Evolutionary conservation across 1,140 invertebrate species (phyloP), one percentile per base, ranked within the genome.

Genomic region (Drosophila sulfurigaster): DNA sequence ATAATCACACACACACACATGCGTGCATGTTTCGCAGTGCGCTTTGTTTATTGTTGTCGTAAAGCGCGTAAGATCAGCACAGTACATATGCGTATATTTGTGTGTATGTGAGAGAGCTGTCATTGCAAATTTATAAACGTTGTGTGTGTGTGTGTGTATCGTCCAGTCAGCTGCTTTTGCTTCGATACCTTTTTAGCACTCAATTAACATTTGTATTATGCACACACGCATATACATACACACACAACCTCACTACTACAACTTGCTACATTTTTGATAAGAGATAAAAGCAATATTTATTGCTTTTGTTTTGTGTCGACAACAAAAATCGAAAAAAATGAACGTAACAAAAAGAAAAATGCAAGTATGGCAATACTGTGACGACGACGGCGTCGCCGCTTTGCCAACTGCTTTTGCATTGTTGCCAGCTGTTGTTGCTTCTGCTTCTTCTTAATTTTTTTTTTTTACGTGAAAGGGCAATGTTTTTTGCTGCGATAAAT

Each of bases 221-320:
- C 5, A 49, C 49, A 20, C 10, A 72, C 28, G 10, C 10, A 52
- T 43, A 25, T 49, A 35, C 16, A 49, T 25, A 46, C 48, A 41
- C 32, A 52, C 51, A 43, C 32, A 25, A 25, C 20, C 20, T 25
- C 20, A 25, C 35, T 38, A 3, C 59, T 51, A 56, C 63, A 41
- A 67, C 48, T 78, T 74, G 49, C 46, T 38, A 32, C 49, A 57
- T 45, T 16, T 62, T 82, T 68, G 76, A 38, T 83, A 82, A 80
- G 66, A 76, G 38, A 78, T 73, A 51, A 52, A 66, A 49, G 32
- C 46, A 38, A 51, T 13, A 28, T 46, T 45, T 57, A 16, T 56
- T 48, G 51, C 10, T 48, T 51, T 60, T 38, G 57, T 13, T 35
- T 63, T 57, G 57, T 62, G 30, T 35, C 45, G 52, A 63, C 35